A percentile compares a stretch with the other conserved stretches of the same genome.
phyloP scores from a whole-genome alignment of 2,797 vertebrate genomes.

The Gobio occitaniae region DNA sequence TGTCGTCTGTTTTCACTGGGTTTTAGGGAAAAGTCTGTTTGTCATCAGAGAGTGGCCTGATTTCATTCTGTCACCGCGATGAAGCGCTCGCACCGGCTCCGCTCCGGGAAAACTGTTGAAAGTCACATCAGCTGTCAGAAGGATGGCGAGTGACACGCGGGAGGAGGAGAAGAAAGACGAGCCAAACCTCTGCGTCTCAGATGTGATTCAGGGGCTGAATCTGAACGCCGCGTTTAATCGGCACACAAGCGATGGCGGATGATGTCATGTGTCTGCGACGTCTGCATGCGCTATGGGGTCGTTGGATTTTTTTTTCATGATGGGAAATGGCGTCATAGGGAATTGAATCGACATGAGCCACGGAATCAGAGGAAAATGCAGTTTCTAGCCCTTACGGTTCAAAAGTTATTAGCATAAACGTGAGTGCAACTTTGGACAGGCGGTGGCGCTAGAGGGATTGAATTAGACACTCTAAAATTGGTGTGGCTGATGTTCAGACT shows the following conservation, averaged over 20 bases:
- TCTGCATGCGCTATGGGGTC: background rate
- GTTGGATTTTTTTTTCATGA: background rate
- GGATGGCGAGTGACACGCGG: background rate
- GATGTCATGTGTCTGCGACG: background rate
- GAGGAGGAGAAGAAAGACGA: background rate
- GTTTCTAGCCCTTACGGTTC: too few species aligned
- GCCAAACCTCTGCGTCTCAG: background rate
- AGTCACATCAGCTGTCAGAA: background rate
- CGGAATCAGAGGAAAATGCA: too few species aligned
- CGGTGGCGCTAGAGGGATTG: too few species aligned
- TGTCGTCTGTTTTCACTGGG: constrained; percentile 39
- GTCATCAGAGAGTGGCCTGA: constrained; percentile 24
- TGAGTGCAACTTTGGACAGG: too few species aligned
- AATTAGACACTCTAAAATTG: too few species aligned
- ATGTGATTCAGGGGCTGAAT: background rate
- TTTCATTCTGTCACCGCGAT: constrained; percentile 24
- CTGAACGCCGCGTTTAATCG: background rate
- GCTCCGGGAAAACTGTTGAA: constrained; percentile 20
- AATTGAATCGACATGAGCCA: too few species aligned
- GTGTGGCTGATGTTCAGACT: too few species aligned
- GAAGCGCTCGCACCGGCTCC: background rate
- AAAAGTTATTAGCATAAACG: too few species aligned
- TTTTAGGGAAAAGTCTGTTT: constrained; percentile 8
- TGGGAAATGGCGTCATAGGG: too few species aligned
- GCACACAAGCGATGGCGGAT: background rate